Conservation (phyloP, 1,140 invertebrate genomes). For the Tetramorium parvispinum region DNA sequence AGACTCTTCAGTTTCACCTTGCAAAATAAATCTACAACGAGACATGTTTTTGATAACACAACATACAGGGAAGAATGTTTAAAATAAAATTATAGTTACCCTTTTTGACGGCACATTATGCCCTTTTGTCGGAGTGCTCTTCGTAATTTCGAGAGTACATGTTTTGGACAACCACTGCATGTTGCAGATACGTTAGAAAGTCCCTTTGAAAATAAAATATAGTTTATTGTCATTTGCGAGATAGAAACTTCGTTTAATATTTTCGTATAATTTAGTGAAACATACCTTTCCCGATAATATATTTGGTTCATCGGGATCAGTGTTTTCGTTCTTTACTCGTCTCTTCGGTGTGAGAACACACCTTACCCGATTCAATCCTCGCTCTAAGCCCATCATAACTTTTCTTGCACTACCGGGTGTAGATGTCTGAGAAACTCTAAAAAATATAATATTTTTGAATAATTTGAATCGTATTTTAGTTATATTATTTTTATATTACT, state of each 20-base stretch:
- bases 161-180: constrained; percentile 88
- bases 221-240: constrained; percentile 8
- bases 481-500: constrained; percentile 4
- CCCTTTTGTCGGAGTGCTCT: constrained; percentile 89
- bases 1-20: constrained; percentile 87
- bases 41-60: constrained; percentile 31
- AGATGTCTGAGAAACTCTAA: constrained; percentile 73
- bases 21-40: constrained; percentile 88
- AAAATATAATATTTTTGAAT: constrained; percentile 53
- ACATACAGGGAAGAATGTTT: not conserved
- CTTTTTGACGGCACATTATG: constrained; percentile 90
- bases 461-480: not conserved
- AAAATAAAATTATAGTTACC: constrained; percentile 84
- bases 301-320: constrained; percentile 77
- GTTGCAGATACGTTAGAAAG: constrained; percentile 92
- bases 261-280: constrained; percentile 35
- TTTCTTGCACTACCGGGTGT: constrained; percentile 87
- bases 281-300: constrained; percentile 85
- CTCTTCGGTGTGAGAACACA: constrained; percentile 90
- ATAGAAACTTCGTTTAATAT: not conserved
- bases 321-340: constrained; percentile 79
- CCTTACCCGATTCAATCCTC: constrained; percentile 89
- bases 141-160: constrained; percentile 88
- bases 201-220: constrained; percentile 85
- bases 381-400: constrained; percentile 90